A percentile compares a stretch with the other conserved stretches of the same genome.
Evolutionary conservation across 2,888 invertebrate species (phyloP).

Genomic region (Brachylomia viminalis): DNA sequence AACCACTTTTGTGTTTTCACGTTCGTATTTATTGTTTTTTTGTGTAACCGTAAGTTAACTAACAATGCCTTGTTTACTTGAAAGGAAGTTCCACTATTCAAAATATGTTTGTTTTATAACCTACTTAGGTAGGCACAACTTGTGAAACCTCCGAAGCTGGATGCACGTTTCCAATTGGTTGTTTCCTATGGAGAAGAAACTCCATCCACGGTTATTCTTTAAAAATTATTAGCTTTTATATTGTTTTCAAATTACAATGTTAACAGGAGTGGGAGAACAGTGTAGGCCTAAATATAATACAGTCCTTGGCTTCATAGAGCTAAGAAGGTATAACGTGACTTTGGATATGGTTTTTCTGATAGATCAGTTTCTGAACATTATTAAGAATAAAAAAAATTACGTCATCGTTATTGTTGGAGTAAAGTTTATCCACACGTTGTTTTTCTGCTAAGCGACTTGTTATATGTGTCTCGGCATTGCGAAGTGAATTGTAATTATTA

Average conservation of each 20-base stretch:
- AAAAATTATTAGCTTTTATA: not conserved
- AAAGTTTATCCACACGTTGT: not conserved
- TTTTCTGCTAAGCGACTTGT: slow-evolving; percentile 35
- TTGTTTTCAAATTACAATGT: not conserved
- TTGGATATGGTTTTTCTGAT: not conserved
- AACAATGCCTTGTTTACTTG: not conserved
- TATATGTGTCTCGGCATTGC: slow-evolving; percentile 27
- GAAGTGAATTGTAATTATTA: slow-evolving; percentile 38
- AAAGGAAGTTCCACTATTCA: too few species aligned
- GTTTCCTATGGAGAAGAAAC: not conserved
- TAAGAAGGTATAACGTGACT: not conserved
- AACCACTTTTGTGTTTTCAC: too few species aligned
- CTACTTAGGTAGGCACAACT: not conserved
- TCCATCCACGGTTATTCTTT: not conserved
- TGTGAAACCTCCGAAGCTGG: too few species aligned
- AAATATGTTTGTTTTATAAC: not conserved
- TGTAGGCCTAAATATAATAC: not conserved
- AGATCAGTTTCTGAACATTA: too few species aligned
- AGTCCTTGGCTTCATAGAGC: not conserved
- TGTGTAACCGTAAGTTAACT: not conserved
- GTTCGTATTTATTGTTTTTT: not conserved
- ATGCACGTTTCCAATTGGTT: not conserved
- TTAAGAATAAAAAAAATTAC: not conserved
- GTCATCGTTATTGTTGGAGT: not conserved
- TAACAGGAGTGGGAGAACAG: not conserved